Percentiles rank a stretch among this genome's conserved stretches.
These are phyloP conservation scores for Catalaphyllia jardinei DNA, from an alignment of 64 coral and sea anemone genomes.

Conservation along the genomic window DNA sequence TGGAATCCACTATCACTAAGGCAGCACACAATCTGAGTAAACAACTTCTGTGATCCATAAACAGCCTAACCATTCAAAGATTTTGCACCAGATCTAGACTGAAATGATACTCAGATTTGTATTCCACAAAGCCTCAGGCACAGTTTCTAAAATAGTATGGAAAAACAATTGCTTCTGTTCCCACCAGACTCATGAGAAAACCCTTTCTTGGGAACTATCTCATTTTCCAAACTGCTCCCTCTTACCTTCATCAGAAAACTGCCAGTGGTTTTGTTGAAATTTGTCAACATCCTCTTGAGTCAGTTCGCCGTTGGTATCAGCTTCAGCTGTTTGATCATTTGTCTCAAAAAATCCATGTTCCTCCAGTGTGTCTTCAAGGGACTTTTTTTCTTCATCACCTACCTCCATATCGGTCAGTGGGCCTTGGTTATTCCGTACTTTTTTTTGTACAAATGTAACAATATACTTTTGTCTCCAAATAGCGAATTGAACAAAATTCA, in stretches of 20 bases:
- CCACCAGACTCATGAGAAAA: background rate
- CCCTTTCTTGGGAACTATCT: background rate
- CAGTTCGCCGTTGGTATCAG: background rate
- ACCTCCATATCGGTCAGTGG: background rate
- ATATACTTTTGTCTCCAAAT: background rate
- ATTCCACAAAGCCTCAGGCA: too few species aligned
- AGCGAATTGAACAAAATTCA: background rate
- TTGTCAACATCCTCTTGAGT: background rate
- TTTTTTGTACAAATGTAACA: background rate
- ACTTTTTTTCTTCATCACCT: slow-evolving; percentile 25
- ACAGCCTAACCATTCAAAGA: too few species aligned
- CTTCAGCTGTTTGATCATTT: background rate
- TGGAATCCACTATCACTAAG: too few species aligned
- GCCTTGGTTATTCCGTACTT: background rate
- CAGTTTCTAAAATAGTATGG: too few species aligned
- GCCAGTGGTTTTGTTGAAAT: slow-evolving; percentile 39
- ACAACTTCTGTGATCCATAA: too few species aligned
- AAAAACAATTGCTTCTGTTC: too few species aligned
- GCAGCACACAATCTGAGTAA: too few species aligned
- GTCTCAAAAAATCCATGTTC: background rate
- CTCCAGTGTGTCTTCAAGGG: background rate
- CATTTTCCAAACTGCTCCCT: background rate
- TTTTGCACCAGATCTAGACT: too few species aligned
- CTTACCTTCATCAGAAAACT: slow-evolving; percentile 47
- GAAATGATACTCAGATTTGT: too few species aligned